These are phyloP conservation scores for Chouioia cunea DNA, from an alignment of 2,888 invertebrate species.

Conservation along the genomic window DNA sequence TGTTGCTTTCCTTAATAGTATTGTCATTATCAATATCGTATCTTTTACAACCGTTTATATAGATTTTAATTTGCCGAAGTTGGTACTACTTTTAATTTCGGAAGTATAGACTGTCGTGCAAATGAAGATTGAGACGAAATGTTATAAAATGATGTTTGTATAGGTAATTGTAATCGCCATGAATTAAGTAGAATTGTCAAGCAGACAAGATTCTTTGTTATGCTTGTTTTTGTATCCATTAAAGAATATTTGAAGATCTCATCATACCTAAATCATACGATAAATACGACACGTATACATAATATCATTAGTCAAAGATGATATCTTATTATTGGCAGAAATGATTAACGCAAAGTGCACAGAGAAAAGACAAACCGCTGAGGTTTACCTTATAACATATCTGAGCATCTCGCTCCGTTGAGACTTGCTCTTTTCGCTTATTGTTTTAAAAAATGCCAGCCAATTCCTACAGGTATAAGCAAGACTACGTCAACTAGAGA, in stretches of 20 bases:
- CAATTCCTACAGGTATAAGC: conserved; percentile 34
- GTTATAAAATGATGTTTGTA: too few species aligned
- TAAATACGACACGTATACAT: not conserved
- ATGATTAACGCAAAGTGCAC: conserved; percentile 32
- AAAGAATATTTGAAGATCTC: not conserved
- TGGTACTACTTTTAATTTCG: too few species aligned
- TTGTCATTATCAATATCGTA: too few species aligned
- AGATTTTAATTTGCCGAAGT: too few species aligned
- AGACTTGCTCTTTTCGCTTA: conserved; percentile 10
- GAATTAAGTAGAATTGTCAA: too few species aligned
- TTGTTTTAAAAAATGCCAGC: conserved; percentile 10
- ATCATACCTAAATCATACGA: not conserved
- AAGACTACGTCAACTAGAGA: conserved; percentile 43
- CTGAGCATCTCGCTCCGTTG: conserved; percentile 8
- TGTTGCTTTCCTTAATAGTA: conserved; percentile 24
- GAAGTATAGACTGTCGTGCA: too few species aligned
- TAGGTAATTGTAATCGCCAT: too few species aligned
- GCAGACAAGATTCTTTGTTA: too few species aligned
- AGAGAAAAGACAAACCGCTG: conserved; percentile 23
- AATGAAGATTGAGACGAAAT: too few species aligned
- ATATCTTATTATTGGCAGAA: conserved; percentile 26
- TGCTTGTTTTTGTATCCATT: not conserved
- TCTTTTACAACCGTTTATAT: too few species aligned
- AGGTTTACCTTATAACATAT: conserved; percentile 24
- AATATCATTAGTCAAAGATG: conserved; percentile 15